Percentiles rank a stretch among this genome's conserved stretches.
Evolutionary conservation across 2,797 vertebrate genomes (phyloP).

Genomic region (Etheostoma nigrum): DNA sequence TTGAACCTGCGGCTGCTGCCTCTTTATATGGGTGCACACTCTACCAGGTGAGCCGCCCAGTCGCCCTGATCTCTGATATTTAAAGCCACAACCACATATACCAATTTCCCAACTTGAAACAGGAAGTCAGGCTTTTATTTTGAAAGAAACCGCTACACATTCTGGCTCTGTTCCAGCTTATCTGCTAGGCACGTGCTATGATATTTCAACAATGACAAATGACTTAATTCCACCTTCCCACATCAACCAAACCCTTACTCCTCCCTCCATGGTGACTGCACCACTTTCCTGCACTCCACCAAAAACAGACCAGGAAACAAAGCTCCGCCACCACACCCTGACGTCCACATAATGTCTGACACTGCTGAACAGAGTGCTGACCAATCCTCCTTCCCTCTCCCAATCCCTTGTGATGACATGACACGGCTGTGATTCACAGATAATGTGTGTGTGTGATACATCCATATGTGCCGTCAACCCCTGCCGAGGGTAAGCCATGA

Average conservation of each 20-base stretch:
- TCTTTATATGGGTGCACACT: too few relatives aligned
- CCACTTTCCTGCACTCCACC: conserved; percentile 20
- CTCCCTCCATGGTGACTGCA: conserved; percentile 42
- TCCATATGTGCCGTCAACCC: conserved; percentile 3
- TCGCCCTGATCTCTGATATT: not conserved
- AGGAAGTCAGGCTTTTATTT: conserved; percentile 40
- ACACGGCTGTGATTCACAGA: conserved; percentile 41
- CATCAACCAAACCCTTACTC: not conserved
- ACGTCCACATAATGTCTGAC: conserved; percentile 46
- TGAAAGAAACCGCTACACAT: not conserved
- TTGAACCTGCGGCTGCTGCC: too few relatives aligned
- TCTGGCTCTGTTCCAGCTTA: not conserved
- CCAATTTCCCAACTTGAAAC: conserved; percentile 20
- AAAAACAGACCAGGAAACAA: conserved; percentile 38
- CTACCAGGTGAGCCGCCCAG: too few relatives aligned
- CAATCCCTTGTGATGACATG: conserved; percentile 14
- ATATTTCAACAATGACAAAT: conserved; percentile 38
- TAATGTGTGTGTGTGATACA: conserved; percentile 20
- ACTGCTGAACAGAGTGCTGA: conserved; percentile 50
- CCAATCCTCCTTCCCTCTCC: conserved; percentile 35
- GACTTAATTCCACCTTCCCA: conserved; percentile 18
- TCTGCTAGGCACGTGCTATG: not conserved
- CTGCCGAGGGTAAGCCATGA: conserved; percentile 26
- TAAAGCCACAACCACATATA: conserved; percentile 17
- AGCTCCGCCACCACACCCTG: conserved; percentile 9